Conservation (phyloP, 1,140 invertebrate genomes). For the Wiebesia pumilae region DNA sequence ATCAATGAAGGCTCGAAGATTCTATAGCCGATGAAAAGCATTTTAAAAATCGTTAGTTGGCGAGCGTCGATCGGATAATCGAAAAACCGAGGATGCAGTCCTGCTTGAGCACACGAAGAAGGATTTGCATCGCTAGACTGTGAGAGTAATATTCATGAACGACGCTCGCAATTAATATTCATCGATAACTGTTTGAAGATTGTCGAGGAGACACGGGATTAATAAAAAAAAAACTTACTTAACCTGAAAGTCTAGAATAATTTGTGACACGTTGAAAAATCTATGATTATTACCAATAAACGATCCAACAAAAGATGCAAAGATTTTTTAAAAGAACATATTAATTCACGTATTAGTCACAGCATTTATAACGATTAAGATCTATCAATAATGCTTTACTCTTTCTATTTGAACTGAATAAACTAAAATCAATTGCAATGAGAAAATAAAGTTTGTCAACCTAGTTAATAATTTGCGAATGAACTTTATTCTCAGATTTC, state of each 20-base stretch:
- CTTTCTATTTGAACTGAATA: not conserved
- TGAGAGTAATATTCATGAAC: conserved; percentile 48
- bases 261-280: not conserved
- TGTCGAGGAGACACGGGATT: not conserved
- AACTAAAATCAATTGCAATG: no score
- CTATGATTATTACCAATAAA: not conserved
- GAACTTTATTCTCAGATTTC: conserved; percentile 13
- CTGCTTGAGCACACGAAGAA: not conserved
- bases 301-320: not conserved
- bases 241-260: not conserved
- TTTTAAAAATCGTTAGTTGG: conserved; percentile 42
- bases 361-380: not conserved
- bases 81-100: conserved; percentile 26
- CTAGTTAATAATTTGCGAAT: not conserved
- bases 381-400: not conserved
- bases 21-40: not conserved
- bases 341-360: no score
- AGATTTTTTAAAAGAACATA: no score
- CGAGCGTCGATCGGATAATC: conserved; percentile 42
- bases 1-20: not conserved
- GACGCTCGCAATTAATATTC: conserved; percentile 51
- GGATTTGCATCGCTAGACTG: conserved; percentile 37
- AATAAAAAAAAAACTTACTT: conserved; percentile 21
- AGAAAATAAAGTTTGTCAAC: no score
- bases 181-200: conserved; percentile 50